Percentiles rank a stretch among this genome's conserved stretches.
phyloP scores from a whole-genome alignment of 2,797 vertebrate species.

The Sebastes steindachneri region DNA sequence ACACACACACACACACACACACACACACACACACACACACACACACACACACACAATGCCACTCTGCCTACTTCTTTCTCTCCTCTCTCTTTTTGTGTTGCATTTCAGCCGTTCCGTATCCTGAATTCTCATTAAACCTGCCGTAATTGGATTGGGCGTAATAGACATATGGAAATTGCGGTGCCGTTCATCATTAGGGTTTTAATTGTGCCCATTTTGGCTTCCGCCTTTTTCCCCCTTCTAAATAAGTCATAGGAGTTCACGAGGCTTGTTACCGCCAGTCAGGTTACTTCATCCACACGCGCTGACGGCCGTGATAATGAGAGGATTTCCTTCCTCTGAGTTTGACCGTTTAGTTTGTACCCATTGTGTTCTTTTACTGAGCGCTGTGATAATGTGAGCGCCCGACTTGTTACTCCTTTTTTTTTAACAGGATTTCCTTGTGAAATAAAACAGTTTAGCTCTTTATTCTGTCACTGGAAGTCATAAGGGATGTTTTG shows the following conservation, averaged over 20 bases:
- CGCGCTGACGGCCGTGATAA: slow-evolving; percentile 14
- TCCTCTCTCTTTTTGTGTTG: slow-evolving; percentile 10
- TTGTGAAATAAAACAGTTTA: not conserved
- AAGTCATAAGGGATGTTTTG: not conserved
- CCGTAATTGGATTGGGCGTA: slow-evolving; percentile 81
- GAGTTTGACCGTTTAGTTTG: not conserved
- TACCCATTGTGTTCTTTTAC: slow-evolving; percentile 7
- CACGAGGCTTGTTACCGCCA: slow-evolving; percentile 49
- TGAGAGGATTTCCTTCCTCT: slow-evolving; percentile 27
- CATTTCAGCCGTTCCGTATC: slow-evolving; percentile 73
- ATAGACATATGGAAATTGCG: slow-evolving; percentile 85
- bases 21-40: slow-evolving; percentile 21
- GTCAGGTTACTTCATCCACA: slow-evolving; percentile 34
- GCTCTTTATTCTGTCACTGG: not conserved
- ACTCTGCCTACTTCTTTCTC: slow-evolving; percentile 26
- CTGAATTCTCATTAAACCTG: slow-evolving; percentile 80
- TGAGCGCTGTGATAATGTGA: not conserved
- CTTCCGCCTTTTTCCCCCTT: slow-evolving; percentile 31
- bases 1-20: slow-evolving; percentile 17
- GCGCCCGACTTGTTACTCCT: not conserved
- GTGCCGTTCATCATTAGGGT: slow-evolving; percentile 86
- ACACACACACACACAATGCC: slow-evolving; percentile 20
- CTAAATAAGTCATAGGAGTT: slow-evolving; percentile 76
- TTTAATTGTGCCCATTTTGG: slow-evolving; percentile 80
- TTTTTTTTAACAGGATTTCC: not conserved